Evolutionary conservation across 2,888 invertebrate genomes (phyloP).

Genomic region (Cephus pulcher): DNA sequence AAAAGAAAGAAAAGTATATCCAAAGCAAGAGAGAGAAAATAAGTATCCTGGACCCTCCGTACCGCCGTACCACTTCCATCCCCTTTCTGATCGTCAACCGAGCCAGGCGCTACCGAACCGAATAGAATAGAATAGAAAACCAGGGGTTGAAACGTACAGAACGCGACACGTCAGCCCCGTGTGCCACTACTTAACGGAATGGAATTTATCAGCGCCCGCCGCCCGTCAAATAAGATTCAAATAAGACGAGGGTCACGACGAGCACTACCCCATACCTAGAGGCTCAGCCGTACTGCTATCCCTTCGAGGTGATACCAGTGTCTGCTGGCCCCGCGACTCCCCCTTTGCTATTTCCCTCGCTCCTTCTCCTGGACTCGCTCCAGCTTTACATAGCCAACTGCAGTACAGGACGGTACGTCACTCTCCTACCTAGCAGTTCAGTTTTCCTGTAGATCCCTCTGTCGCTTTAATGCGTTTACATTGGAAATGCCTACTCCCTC

Average conservation of each 20-base stretch:
- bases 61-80: conserved; percentile 1
- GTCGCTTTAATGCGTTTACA: conserved; percentile 20
- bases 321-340: not conserved
- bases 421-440: conserved; percentile 24
- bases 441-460: not conserved
- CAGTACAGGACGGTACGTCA: conserved; percentile 21
- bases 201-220: conserved; percentile 53
- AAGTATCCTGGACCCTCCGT: conserved; percentile 9
- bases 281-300: conserved; percentile 2
- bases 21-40: not conserved
- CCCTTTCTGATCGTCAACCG: not conserved
- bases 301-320: conserved; percentile 10
- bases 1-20: not conserved
- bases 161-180: conserved; percentile 42
- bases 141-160: conserved; percentile 38
- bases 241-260: conserved; percentile 40
- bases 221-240: conserved; percentile 54
- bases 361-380: conserved; percentile 11
- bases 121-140: conserved; percentile 9
- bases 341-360: conserved; percentile 1
- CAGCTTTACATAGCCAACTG: not conserved
- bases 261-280: conserved; percentile 4
- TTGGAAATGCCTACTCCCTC: conserved; percentile 13
- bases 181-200: conserved; percentile 48
- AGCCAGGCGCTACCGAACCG: conserved; percentile 12